phyloP scores from a whole-genome alignment of 35 echinoderm and acorn worm genomes.

The Holothuria glaberrima region DNA sequence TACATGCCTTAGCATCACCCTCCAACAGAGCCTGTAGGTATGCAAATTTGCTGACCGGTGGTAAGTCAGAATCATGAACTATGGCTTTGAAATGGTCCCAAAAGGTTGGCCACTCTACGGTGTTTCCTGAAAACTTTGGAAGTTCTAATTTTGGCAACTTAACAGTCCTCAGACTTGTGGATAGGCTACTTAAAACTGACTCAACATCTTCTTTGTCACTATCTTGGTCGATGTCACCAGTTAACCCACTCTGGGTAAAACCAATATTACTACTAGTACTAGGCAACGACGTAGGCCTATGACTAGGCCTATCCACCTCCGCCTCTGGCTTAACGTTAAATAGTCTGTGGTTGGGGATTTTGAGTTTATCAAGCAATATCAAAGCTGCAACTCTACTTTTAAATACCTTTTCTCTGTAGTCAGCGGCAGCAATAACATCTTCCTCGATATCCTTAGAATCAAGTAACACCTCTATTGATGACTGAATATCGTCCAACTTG shows the following conservation, averaged over 20 bases:
- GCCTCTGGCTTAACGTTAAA: constrained; percentile 4
- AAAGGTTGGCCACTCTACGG: constrained; percentile 30
- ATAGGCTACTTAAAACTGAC: not conserved
- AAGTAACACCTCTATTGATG: not conserved
- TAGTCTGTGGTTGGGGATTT: not conserved
- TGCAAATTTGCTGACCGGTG: constrained; percentile 29
- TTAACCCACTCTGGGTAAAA: not conserved
- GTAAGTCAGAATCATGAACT: constrained; percentile 1
- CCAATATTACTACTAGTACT: no score
- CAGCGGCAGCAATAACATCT: not conserved
- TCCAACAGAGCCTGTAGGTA: not conserved
- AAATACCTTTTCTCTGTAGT: not conserved
- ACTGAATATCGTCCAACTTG: constrained; percentile 4
- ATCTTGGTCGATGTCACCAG: not conserved
- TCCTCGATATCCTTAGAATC: not conserved
- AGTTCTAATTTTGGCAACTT: constrained; percentile 50
- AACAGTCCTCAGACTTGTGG: not conserved
- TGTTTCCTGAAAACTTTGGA: constrained; percentile 30
- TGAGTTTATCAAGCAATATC: not conserved
- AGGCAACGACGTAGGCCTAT: not conserved
- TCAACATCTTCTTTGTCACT: constrained; percentile 12
- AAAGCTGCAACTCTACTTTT: not conserved
- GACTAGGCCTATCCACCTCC: not conserved
- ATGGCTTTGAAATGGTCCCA: constrained; percentile 40
- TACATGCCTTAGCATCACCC: not conserved